Base-by-base conservation (phyloP, 2,888 invertebrate species). In the Scaptomyza polygonia region DNA sequence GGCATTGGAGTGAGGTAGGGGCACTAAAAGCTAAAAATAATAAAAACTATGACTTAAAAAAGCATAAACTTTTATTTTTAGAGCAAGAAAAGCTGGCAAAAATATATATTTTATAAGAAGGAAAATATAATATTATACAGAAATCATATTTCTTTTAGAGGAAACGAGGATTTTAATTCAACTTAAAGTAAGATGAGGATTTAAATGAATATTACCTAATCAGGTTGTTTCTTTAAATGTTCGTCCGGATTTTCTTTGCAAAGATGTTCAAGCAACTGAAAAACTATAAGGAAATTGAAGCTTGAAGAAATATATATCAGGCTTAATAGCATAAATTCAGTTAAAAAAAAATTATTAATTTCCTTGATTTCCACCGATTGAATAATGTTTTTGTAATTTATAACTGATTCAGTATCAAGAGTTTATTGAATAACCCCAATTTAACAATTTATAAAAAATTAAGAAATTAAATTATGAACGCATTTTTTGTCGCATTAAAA, bases 261-360 rank as follows among this genome's bases (percentile, higher is more conserved):
- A 7, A 53, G 29, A n/a, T 45, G 70, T 54, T 69, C 63, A 21
- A 51, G 6, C 45, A 16, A 47, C 32, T 48, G 32, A 32, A 27
- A 7, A 25, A 32, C 39, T 25, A 30, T 45, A 47, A 27, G 61
- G 9, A 27, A 18, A 40, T 32, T 6, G 27, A 29, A 11, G 39
- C 3, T 8, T 9, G 16, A 7, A 11, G 27, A 12, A 6, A n/a
- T 25, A 25, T 43, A 5, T 2, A n/a, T 27, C 14, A 8, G 27
- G 14, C 5, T 3, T 3, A 14, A 8, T 14, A 7, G n/a, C 44
- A 8, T 0, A 12, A 1, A 21, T 12, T n/a, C 0, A n/a, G 6
- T 14, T 34, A 34, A 34, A 14, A n/a, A n/a, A n/a, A 32, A 32
- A 5, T 16, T 11, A 40, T 18, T 0, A 18, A 5, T 25, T 25